Percentiles rank a stretch among this genome's conserved stretches.
Evolutionary conservation across 2,888 invertebrate genomes (phyloP).

Genomic region (Agrotis exclamationis): DNA sequence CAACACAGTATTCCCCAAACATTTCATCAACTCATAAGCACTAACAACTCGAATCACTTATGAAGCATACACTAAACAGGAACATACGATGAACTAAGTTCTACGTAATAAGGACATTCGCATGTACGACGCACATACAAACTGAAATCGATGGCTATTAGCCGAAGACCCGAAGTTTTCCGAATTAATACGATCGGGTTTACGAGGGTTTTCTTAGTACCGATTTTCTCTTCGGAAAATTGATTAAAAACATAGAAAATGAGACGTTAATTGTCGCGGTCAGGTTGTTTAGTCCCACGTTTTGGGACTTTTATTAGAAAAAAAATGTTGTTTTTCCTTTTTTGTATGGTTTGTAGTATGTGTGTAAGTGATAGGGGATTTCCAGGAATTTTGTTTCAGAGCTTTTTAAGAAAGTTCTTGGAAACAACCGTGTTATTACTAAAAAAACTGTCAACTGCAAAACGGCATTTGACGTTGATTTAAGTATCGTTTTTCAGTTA

Average conservation of each 20-base stretch:
- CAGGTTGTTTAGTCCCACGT: slow-evolving; percentile 14
- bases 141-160: slow-evolving; percentile 51
- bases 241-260: slow-evolving; percentile 53
- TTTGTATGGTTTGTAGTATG: neutral
- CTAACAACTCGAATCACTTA: slow-evolving; percentile 39
- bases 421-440: too few relatives aligned
- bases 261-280: slow-evolving; percentile 48
- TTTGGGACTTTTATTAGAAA: slow-evolving; percentile 23
- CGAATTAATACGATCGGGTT: slow-evolving; percentile 54
- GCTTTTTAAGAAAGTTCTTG: neutral
- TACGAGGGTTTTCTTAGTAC: slow-evolving; percentile 38
- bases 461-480: too few relatives aligned
- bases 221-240: slow-evolving; percentile 32
- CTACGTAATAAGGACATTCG: slow-evolving; percentile 41
- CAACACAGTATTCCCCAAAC: neutral
- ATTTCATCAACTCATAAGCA: slow-evolving; percentile 19
- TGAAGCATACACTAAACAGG: slow-evolving; percentile 23
- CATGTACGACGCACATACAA: slow-evolving; percentile 32
- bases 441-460: too few relatives aligned
- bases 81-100: slow-evolving; percentile 31
- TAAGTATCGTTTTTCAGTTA: too few relatives aligned
- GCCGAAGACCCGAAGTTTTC: slow-evolving; percentile 32
- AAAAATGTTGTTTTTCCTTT: slow-evolving; percentile 20
- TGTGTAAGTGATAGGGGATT: neutral
- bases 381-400: neutral